Evolutionary conservation across 2,888 invertebrate species (phyloP), one percentile per base, ranked within the genome.

Genomic region (Prionchulus punctatus): DNA sequence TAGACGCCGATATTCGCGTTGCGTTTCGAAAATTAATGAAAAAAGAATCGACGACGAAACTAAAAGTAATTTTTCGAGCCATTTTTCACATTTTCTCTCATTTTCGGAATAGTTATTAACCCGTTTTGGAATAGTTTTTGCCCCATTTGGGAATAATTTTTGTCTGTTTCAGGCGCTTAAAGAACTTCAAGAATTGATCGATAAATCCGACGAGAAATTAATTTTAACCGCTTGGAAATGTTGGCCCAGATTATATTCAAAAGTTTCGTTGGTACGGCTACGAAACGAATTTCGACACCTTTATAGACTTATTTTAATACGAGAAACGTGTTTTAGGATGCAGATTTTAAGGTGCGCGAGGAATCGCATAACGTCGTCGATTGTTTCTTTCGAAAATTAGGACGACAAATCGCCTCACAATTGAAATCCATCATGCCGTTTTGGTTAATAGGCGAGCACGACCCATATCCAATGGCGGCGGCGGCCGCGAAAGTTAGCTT

Each of bases 271-370:
- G 53, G 53, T 53, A 23, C 4, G 50, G 21, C n/a, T 21, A 36
- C 36, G 12, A 47, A 15, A n/a, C n/a, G n/a, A n/a, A n/a, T n/a
- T n/a, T n/a, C n/a, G n/a, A n/a, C n/a, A n/a, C n/a, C n/a, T n/a
- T n/a, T n/a, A n/a, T n/a, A n/a, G n/a, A 26, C 50, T 27, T 25
- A 26, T 23, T n/a, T n/a, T n/a, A n/a, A n/a, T n/a, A 15, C 36
- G 4, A 36, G 4, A 36, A 26, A 36, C 4, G n/a, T 31, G 3
- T 4, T 31, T 23, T 27, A 54, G 54, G 54, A 54, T 25, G 12
- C 25, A 3, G 30, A 54, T 54, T 45, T 43, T 18, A 43, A 45
- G 26, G 54, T 54, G 3, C 54, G 54, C 26, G 54, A 54, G 23
- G 43, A 23, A 18, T 26, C 54, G 3, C 43, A 54, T 18, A 18